Evolutionary conservation across 2,888 invertebrate genomes (phyloP).

Genomic region (Arctia plantaginis): DNA sequence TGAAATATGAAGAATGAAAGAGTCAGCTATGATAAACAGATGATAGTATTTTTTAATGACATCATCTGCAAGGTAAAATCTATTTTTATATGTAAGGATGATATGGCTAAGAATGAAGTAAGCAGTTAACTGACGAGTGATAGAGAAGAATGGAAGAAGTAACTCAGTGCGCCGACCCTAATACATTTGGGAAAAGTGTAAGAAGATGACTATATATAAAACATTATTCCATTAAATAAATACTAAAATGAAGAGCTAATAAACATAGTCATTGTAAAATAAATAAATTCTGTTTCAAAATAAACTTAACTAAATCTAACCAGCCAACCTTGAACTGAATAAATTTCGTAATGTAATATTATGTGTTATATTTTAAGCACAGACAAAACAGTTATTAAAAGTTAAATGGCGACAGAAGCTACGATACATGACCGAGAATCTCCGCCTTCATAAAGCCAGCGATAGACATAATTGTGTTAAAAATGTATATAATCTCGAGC

Average conservation of each 20-base stretch:
- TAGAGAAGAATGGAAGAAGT: no score
- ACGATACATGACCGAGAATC: constrained; percentile 1
- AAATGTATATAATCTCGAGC: neutral
- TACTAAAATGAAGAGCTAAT: neutral
- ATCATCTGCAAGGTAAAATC: neutral
- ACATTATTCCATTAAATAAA: no score
- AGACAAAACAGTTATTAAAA: constrained; percentile 32
- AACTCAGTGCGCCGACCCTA: no score
- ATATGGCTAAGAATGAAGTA: no score
- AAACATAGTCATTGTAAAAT: neutral
- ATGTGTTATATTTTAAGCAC: constrained; percentile 15
- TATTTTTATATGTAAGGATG: neutral
- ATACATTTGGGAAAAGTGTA: no score
- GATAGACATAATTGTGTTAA: neutral
- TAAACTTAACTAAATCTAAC: constrained; percentile 5
- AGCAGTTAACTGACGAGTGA: no score
- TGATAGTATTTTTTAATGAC: no score
- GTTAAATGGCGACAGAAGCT: constrained; percentile 18
- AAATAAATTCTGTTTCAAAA: neutral
- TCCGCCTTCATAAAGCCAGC: neutral
- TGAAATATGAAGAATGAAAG: no score
- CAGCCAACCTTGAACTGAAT: constrained; percentile 27
- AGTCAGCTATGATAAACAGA: no score
- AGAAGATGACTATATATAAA: no score
- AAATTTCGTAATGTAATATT: constrained; percentile 10